Conservation (phyloP, 1,140 invertebrate genomes). For the Caenorhabditis inopinata region DNA sequence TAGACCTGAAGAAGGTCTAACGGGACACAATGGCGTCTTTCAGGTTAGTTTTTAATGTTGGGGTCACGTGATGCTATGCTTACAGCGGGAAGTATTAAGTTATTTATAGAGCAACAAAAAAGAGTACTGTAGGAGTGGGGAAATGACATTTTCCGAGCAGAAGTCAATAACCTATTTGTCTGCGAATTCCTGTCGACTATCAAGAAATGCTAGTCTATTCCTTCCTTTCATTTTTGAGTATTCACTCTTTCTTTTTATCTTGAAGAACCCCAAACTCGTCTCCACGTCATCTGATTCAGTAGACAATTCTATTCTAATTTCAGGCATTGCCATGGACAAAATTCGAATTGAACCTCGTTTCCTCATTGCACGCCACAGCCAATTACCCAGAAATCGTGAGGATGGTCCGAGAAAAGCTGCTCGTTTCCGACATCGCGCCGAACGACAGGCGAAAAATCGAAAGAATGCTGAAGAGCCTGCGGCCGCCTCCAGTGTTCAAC, state of each 20-base stretch:
- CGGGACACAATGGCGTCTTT: slow-evolving; percentile 20
- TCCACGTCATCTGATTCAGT: neutral
- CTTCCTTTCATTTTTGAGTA: no score
- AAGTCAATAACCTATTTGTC: no score
- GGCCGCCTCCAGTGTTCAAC: slow-evolving; percentile 13
- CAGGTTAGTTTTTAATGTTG: neutral
- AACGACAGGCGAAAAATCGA: slow-evolving; percentile 5
- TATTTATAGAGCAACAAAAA: no score
- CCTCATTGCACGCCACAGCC: neutral
- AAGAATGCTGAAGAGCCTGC: slow-evolving; percentile 11
- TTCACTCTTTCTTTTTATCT: no score
- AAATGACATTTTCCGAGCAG: no score
- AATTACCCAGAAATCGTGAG: slow-evolving; percentile 10
- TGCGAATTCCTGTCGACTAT: no score
- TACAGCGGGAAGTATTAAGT: no score
- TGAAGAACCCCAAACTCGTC: no score
- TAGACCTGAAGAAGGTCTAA: slow-evolving; percentile 19
- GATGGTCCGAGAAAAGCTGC: neutral
- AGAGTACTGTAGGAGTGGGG: no score
- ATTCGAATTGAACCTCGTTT: neutral
- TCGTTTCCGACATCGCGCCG: neutral
- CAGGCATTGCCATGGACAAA: slow-evolving; percentile 13
- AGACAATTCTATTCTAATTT: no score
- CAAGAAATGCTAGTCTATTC: no score
- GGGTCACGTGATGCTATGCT: neutral